Percentiles rank a stretch among this genome's conserved stretches.
Evolutionary conservation across 2,113 vertebrate genomes (phyloP).

Genomic region (Nerophis lumbriciformis): DNA sequence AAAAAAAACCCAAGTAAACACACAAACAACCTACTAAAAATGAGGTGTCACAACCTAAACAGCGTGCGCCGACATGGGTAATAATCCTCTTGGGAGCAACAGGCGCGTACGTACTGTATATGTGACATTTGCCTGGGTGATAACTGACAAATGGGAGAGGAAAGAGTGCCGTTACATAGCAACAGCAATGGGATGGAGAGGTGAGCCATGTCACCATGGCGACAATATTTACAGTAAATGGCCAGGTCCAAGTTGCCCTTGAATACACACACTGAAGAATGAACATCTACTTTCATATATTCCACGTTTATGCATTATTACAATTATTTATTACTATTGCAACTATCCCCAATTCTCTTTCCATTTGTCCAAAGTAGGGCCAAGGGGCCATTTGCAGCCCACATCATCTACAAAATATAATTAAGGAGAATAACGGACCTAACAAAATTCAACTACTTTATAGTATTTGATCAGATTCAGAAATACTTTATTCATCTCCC

Average conservation of each 20-base stretch:
- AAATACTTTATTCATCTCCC: too few relatives aligned
- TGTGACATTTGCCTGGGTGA: slow-evolving; percentile 29
- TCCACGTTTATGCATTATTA: too few relatives aligned
- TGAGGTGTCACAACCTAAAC: background rate
- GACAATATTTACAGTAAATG: slow-evolving; percentile 44
- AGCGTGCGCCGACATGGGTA: background rate
- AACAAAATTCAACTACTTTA: too few relatives aligned
- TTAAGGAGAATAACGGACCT: too few relatives aligned
- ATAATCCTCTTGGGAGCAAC: background rate
- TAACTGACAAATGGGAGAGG: slow-evolving; percentile 23
- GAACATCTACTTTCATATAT: too few relatives aligned
- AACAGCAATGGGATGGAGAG: slow-evolving; percentile 24
- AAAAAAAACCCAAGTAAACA: slow-evolving; percentile 9
- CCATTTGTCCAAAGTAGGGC: too few relatives aligned
- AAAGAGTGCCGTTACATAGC: slow-evolving; percentile 37
- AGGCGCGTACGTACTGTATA: background rate
- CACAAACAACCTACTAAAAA: slow-evolving; percentile 5
- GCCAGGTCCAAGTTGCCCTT: slow-evolving; percentile 3
- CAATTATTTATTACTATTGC: too few relatives aligned
- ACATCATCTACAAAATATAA: too few relatives aligned
- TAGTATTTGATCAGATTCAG: too few relatives aligned
- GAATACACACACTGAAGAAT: too few relatives aligned
- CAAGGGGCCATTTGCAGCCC: too few relatives aligned
- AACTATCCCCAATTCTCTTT: too few relatives aligned
- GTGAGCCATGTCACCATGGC: slow-evolving; percentile 48